phyloP scores from a whole-genome alignment of 2,113 vertebrate genomes.

The Dendropsophus ebraccatus region DNA sequence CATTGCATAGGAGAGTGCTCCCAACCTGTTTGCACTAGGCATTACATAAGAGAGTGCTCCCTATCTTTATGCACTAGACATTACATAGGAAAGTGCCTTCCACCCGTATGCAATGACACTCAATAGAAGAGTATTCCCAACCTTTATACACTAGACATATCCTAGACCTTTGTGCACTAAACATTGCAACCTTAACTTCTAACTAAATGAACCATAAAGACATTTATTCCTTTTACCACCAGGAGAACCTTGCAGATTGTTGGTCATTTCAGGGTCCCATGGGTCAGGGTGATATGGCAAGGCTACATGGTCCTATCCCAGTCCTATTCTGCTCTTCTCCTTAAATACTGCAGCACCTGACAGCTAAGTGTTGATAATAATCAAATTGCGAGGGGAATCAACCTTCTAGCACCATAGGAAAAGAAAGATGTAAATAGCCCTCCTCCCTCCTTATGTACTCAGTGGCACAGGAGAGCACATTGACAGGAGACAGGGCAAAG shows the following conservation, averaged over 20 bases:
- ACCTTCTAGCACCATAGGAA: conserved; percentile 55
- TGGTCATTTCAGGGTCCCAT: not conserved
- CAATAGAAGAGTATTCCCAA: not conserved
- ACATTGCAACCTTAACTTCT: not conserved
- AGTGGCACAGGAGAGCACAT: conserved; percentile 60
- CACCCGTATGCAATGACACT: too few species aligned
- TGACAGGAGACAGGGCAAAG: conserved; percentile 22
- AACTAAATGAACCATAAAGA: not conserved
- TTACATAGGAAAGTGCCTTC: too few species aligned
- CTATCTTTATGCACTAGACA: too few species aligned
- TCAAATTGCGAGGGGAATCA: conserved; percentile 62
- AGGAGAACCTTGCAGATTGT: not conserved
- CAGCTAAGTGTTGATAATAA: conserved; percentile 44
- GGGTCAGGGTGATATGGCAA: not conserved
- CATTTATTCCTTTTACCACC: not conserved
- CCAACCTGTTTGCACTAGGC: too few species aligned
- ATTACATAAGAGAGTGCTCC: too few species aligned
- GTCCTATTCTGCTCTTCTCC: not conserved
- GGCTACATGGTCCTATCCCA: not conserved
- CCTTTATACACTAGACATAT: not conserved
- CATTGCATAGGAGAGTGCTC: too few species aligned
- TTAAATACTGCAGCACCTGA: conserved; percentile 17
- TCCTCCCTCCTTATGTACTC: conserved; percentile 48
- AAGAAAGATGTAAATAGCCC: conserved; percentile 62
- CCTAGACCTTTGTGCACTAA: not conserved